Percentiles rank a stretch among this genome's conserved stretches.
Conservation (phyloP, 2,888 invertebrate genomes). For the Dryadula phaetusa region DNA sequence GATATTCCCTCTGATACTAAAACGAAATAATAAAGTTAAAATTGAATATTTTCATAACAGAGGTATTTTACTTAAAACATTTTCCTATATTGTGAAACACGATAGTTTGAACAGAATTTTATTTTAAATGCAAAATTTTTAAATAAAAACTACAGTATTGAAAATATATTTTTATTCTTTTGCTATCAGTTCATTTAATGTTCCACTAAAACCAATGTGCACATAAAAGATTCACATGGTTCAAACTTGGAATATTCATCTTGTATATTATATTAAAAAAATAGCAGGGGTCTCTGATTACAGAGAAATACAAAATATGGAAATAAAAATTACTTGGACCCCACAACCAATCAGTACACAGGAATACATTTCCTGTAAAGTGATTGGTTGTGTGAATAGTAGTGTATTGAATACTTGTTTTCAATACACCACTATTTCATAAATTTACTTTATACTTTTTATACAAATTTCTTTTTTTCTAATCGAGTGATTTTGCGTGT, state of each 20-base stretch:
- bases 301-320: no score
- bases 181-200: not conserved
- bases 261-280: not conserved
- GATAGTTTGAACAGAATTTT: not conserved
- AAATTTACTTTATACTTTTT: no score
- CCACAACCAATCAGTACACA: no score
- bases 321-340: no score
- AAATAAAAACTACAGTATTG: not conserved
- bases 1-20: no score
- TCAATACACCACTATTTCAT: no score
- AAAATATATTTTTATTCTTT: conserved; percentile 4
- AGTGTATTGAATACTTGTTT: no score
- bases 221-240: not conserved
- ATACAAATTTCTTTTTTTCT: no score
- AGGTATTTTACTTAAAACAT: not conserved
- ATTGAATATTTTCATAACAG: not conserved
- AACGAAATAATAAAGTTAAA: not conserved
- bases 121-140: not conserved
- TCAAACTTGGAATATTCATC: not conserved
- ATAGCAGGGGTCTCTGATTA: no score
- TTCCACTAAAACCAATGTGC: not conserved
- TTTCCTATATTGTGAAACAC: conserved; percentile 1
- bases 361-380: no score
- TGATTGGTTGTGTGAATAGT: no score
- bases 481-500: no score